These are phyloP conservation scores for Alosa alosa DNA, from an alignment of 2,113 vertebrate genomes.

Conservation along the genomic window DNA sequence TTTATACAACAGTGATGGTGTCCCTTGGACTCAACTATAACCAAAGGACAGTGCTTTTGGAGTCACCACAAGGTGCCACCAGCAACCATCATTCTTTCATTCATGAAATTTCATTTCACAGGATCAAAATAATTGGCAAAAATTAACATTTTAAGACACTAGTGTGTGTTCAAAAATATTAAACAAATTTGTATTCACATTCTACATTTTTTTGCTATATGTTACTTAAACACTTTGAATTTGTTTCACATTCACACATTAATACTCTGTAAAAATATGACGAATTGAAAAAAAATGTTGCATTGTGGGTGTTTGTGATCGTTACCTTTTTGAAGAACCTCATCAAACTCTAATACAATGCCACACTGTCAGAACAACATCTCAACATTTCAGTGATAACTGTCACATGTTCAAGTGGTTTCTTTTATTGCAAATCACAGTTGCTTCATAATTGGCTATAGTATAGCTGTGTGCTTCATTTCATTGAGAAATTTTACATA, in stretches of 20 bases:
- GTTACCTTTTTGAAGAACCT: background rate
- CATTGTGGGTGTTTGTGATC: background rate
- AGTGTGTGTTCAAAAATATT: background rate
- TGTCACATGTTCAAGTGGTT: constrained; percentile 11
- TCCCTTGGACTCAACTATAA: background rate
- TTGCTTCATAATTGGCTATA: background rate
- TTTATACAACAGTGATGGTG: background rate
- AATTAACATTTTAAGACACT: background rate
- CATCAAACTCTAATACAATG: background rate
- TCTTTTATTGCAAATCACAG: constrained; percentile 11
- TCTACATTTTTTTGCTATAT: background rate
- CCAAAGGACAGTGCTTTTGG: background rate
- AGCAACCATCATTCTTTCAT: background rate
- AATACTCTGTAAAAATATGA: constrained; percentile 9
- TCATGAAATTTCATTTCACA: background rate
- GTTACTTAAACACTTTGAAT: background rate
- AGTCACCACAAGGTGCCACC: background rate
- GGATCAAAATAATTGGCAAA: background rate
- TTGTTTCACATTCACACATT: constrained; percentile 7
- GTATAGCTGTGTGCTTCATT: background rate
- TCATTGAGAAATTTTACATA: constrained; percentile 12
- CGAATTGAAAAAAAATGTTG: background rate
- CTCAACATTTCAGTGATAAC: constrained; percentile 9
- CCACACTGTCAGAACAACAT: constrained; percentile 1
- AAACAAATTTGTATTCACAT: constrained; percentile 6